Conservation (phyloP, 2,113 vertebrate genomes). For the Theristicus caerulescens region DNA sequence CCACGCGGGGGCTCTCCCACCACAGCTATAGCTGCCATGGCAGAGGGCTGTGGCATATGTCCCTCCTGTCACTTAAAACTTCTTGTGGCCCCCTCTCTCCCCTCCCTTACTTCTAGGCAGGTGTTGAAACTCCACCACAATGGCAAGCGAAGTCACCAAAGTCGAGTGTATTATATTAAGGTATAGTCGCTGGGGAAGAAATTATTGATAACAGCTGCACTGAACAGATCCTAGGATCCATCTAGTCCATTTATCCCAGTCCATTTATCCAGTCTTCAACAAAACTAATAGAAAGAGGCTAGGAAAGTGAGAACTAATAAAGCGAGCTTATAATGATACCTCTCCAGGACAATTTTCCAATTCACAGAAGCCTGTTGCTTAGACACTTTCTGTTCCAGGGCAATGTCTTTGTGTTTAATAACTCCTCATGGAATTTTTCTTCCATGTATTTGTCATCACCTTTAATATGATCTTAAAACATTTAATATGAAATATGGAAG, state of each 20-base stretch:
- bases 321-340: not conserved
- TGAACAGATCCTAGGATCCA: not conserved
- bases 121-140: not conserved
- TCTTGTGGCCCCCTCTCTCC: rapidly evolving
- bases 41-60: not conserved
- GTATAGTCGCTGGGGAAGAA: not conserved
- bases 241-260: not conserved
- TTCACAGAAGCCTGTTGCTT: not conserved
- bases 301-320: not conserved
- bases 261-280: not conserved
- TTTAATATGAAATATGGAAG: not conserved
- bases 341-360: not conserved
- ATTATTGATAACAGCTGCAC: not conserved
- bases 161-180: not conserved
- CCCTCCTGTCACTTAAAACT: not conserved
- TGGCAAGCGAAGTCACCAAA: not conserved
- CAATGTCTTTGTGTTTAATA: not conserved
- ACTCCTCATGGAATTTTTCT: not conserved
- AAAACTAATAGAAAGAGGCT: not conserved
- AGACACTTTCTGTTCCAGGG: not conserved
- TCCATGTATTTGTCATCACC: not conserved
- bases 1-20: not conserved
- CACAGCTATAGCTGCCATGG: not conserved
- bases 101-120: not conserved
- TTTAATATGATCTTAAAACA: not conserved